Base-by-base conservation (phyloP, 1,140 invertebrate genomes). In the Calliopsis andreniformis region DNA sequence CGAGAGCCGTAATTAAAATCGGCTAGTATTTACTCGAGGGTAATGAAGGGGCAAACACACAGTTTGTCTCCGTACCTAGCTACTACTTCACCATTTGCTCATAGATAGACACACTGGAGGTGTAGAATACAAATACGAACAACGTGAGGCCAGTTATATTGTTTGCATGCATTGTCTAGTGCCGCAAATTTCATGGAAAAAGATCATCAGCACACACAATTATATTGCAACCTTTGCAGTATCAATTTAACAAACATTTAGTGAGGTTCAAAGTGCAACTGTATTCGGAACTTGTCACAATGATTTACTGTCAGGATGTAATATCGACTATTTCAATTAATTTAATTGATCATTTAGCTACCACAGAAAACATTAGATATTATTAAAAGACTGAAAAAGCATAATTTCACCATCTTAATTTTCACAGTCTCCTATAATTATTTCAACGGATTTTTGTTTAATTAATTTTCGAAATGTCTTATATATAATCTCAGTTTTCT, bases 31-130 rank as follows among this genome's bases (percentile, higher is more conserved):
- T 91, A 91, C 88, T 83, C 84, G 86, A 78, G 84, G 86, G 88
- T 91, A 91, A 92, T 91, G 89, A 91, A 91, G 89, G 87, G 87
- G 86, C 86, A 90, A 90, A 90, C 88, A 89, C 86, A 88, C 89
- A 87, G 89, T 92, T 90, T 91, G 89, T 90, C 89, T 89, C 87
- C 86, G 87, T 87, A 87, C 76, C 78, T 67, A 47, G 18, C 62
- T 42, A 20, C 56, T 64, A 42, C 45, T 62, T 62, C 55, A 23
- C 58, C 61, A 80, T 77, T 64, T 75, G 3, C 68, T 39, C 71
- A 49, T 69, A 61, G 62, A 58, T 53, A 63, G 3, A 58, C 23
- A 16, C 42, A 49, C 14, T n/a, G 64, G 28, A 49, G 35, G 28
- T 14, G 45, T 51, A 14, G 49, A 35, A 64, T 42, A 25, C 49